Base-by-base conservation (phyloP, 2,113 vertebrate genomes). In the Oplegnathus fasciatus region DNA sequence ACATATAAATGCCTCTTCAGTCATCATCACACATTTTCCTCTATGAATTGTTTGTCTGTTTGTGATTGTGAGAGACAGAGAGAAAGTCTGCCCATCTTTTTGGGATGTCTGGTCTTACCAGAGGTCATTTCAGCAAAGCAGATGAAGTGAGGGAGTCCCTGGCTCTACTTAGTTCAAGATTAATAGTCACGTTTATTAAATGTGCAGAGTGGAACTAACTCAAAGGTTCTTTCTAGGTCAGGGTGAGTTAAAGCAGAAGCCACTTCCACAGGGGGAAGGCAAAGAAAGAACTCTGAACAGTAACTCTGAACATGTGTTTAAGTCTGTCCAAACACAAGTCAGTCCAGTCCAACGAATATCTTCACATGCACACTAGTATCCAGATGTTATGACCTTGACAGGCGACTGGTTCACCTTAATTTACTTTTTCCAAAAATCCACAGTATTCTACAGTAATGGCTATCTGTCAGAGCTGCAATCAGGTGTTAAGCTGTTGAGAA, bases 151-250 rank as follows among this genome's bases (percentile, higher is more conserved):
- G 30, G 54, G 55, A 74, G 11, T 42, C 37, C 80, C 44, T 24
- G 44, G 34, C 40, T 44, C 78, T 69, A 2, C 55, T 71, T 57
- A 42, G 40, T 69, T 60, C 2, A 54, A 75, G 46, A 73, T 81
- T 84, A 77, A 77, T 26, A 80, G 73, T 76, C 67, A 57, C 15
- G 18, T 84, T 86, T 80, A 67, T 85, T 60, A 86, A 85, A 90
- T 80, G 75, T 80, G 37, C 64, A 18, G 2, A 61, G 76, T 69
- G 80, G 54, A 88, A 46, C 66, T 18, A 71, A 73, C 66, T 86
- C 14, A 37, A 11, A 76, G 82, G 76, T 78, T 73, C 37, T 85
- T 86, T 77, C 11, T 24, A 42, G 88, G 86, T 84, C 84, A 75
- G 0, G 58, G 4, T 22, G 58, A 66, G 69, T 88, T 84, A 69